These are phyloP conservation scores for Odontamblyopus rebecca DNA, from an alignment of 2,797 vertebrate species.

Conservation along the genomic window DNA sequence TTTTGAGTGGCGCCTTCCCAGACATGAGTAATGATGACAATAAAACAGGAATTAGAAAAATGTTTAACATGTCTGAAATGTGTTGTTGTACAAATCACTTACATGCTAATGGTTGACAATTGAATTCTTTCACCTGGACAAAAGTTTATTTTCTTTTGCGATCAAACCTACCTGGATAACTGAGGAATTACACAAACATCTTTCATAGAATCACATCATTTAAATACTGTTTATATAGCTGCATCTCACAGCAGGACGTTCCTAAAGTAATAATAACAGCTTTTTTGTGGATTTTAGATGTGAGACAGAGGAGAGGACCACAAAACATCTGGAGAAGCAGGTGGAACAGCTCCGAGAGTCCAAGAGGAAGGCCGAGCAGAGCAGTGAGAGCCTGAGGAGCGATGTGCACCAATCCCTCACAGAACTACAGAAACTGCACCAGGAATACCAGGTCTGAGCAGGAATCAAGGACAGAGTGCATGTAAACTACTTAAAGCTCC, in stretches of 20 bases:
- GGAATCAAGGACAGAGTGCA: not conserved
- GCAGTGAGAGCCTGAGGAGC: conserved; percentile 50
- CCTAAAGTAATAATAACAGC: not conserved
- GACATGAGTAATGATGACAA: not conserved
- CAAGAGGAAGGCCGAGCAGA: conserved; percentile 58
- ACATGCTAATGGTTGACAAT: not conserved
- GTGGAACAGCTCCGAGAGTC: conserved; percentile 64
- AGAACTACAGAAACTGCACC: conserved; percentile 61
- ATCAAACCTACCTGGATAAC: no score
- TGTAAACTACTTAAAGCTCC: no score
- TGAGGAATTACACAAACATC: no score
- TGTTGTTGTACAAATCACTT: not conserved
- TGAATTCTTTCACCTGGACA: no score
- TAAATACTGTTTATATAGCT: no score
- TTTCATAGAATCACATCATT: no score
- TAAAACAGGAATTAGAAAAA: not conserved
- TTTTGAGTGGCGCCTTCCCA: not conserved
- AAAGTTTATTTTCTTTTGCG: no score
- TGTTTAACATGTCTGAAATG: not conserved
- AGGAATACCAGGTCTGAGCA: conserved; percentile 62
- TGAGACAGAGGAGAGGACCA: conserved; percentile 67
- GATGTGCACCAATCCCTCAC: conserved; percentile 53
- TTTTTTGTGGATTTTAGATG: conserved; percentile 53
- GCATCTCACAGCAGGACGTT: not conserved
- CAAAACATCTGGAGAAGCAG: conserved; percentile 63